Evolutionary conservation across 2,888 invertebrate species (phyloP).

Genomic region (Drosophila nigritarsus): DNA sequence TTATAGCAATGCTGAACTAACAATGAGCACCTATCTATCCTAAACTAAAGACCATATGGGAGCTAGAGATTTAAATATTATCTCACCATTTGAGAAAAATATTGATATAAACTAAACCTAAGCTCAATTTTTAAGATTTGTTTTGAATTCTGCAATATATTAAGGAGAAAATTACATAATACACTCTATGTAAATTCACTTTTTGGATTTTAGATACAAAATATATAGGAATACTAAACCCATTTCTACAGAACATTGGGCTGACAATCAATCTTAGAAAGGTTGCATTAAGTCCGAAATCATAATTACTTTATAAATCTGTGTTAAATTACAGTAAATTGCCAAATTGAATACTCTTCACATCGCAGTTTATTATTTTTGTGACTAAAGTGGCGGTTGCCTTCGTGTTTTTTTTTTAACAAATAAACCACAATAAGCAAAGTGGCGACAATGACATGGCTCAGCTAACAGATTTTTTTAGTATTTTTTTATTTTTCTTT

Average conservation of each 20-base stretch:
- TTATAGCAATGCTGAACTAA: neutral
- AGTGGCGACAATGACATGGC: slow-evolving; percentile 36
- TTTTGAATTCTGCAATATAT: neutral
- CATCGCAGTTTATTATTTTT: neutral
- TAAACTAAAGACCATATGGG: neutral
- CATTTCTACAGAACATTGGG: too few species aligned
- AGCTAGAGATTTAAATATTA: neutral
- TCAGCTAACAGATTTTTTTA: slow-evolving; percentile 1
- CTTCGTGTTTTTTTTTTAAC: slow-evolving; percentile 10
- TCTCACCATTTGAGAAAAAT: neutral
- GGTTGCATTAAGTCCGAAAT: neutral
- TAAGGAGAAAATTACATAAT: neutral
- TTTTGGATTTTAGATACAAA: neutral
- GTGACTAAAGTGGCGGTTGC: slow-evolving; percentile 13
- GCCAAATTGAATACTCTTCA: neutral
- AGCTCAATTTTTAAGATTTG: neutral
- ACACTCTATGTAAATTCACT: neutral
- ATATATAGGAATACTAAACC: neutral
- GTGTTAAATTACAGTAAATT: neutral
- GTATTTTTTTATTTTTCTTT: slow-evolving; percentile 1
- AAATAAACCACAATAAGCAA: slow-evolving; percentile 45
- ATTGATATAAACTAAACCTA: neutral
- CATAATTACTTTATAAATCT: neutral
- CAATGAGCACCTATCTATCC: neutral
- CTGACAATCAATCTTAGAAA: neutral